These are phyloP conservation scores for Melanotaenia duboulayi DNA, from an alignment of 2,113 vertebrate species.

Conservation along the genomic window DNA sequence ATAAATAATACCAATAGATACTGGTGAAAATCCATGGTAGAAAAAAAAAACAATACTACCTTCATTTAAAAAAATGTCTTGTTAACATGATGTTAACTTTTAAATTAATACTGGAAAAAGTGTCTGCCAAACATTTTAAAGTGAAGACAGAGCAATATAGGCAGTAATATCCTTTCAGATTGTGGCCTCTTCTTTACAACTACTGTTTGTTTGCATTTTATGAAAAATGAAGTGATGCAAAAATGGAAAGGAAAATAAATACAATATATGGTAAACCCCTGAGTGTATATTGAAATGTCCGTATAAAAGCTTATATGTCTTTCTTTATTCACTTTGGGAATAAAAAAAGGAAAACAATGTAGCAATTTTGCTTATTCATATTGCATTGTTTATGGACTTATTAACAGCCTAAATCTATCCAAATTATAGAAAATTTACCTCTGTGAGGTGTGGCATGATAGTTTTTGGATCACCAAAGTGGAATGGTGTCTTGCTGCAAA, in stretches of 20 bases:
- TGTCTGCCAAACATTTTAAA: background rate
- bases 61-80: background rate
- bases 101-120: constrained; percentile 1
- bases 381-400: background rate
- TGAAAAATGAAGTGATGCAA: no score
- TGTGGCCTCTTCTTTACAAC: background rate
- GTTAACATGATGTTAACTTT: background rate
- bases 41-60: background rate
- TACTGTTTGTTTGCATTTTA: no score
- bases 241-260: no score
- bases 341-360: background rate
- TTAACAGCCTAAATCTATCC: background rate
- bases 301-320: no score
- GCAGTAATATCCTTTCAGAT: background rate
- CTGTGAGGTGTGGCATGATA: constrained; percentile 85
- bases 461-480: constrained; percentile 89
- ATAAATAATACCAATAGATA: background rate
- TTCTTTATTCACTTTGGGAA: no score
- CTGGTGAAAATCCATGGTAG: background rate
- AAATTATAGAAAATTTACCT: constrained; percentile 73
- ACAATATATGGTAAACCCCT: background rate
- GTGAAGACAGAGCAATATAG: no score
- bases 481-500: constrained; percentile 87
- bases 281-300: background rate
- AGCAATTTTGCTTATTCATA: background rate